Conservation (phyloP, 2,888 invertebrate genomes). For the Amiota communis region DNA sequence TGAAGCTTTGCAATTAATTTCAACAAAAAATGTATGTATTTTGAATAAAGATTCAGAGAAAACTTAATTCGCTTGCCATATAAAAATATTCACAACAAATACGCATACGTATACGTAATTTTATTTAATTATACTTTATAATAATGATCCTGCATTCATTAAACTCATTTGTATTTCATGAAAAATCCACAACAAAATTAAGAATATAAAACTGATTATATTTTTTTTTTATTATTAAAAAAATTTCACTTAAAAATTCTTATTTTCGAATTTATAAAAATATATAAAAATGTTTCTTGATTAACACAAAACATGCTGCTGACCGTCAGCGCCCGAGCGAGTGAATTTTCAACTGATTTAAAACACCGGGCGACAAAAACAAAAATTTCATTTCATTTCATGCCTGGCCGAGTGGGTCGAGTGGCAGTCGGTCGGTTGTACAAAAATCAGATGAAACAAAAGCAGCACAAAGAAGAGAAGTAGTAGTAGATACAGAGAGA, state of each 20-base stretch:
- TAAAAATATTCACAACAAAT: background rate
- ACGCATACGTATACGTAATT: background rate
- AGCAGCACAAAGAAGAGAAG: constrained; percentile 9
- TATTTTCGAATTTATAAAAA: constrained; percentile 20
- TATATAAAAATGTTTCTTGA: constrained; percentile 33
- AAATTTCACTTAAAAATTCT: constrained; percentile 19
- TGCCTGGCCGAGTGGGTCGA: background rate
- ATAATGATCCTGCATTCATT: too few species aligned
- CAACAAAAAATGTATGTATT: too few species aligned
- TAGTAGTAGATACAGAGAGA: constrained; percentile 24
- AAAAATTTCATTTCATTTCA: constrained; percentile 33
- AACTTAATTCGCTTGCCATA: too few species aligned
- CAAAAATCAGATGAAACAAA: background rate
- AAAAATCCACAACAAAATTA: too few species aligned
- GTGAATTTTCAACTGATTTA: constrained; percentile 67
- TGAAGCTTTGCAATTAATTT: too few species aligned
- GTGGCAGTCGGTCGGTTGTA: too few species aligned
- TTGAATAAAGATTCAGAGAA: too few species aligned
- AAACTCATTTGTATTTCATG: too few species aligned
- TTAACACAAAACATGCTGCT: constrained; percentile 58
- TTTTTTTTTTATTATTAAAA: constrained; percentile 37
- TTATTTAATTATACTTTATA: constrained; percentile 21
- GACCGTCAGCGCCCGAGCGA: constrained; percentile 54
- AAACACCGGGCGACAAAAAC: constrained; percentile 41
- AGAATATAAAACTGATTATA: background rate